Percentiles rank a stretch among this genome's conserved stretches.
Evolutionary conservation across 2,888 invertebrate species (phyloP).

Genomic region (Mimachlamys varia): DNA sequence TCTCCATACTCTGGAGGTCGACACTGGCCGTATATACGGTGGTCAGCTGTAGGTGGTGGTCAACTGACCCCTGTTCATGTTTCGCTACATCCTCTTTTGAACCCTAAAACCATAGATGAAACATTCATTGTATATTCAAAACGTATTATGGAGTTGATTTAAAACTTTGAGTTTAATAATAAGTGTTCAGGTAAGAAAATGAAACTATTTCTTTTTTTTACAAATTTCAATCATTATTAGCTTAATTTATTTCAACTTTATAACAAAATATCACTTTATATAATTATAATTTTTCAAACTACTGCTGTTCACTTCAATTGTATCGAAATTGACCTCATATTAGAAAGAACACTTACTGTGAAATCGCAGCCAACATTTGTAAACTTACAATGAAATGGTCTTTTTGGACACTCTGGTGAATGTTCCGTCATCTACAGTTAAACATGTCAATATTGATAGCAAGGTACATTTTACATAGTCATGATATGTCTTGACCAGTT

Average conservation of each 20-base stretch:
- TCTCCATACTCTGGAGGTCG: conserved; percentile 36
- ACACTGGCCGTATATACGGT: conserved; percentile 37
- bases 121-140: neutral
- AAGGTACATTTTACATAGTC: too few relatives aligned
- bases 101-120: conserved; percentile 38
- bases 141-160: too few relatives aligned
- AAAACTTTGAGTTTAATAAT: too few relatives aligned
- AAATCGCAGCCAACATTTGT: conserved; percentile 46
- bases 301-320: neutral
- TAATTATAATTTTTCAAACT: too few relatives aligned
- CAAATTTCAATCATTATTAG: neutral
- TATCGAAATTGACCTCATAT: neutral
- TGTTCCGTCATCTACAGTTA: conserved; percentile 59
- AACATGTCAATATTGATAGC: too few relatives aligned
- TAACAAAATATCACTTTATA: neutral
- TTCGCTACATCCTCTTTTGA: conserved; percentile 39
- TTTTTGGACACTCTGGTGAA: conserved; percentile 58
- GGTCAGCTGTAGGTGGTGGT: conserved; percentile 45
- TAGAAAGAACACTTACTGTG: conserved; percentile 37
- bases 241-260: neutral
- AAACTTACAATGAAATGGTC: conserved; percentile 52
- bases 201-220: neutral
- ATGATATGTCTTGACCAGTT: too few relatives aligned
- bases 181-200: too few relatives aligned
- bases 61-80: conserved; percentile 40